A percentile compares a stretch with the other conserved stretches of the same genome.
Evolutionary conservation across 2,113 vertebrate genomes (phyloP).

Genomic region (Junco hyemalis): DNA sequence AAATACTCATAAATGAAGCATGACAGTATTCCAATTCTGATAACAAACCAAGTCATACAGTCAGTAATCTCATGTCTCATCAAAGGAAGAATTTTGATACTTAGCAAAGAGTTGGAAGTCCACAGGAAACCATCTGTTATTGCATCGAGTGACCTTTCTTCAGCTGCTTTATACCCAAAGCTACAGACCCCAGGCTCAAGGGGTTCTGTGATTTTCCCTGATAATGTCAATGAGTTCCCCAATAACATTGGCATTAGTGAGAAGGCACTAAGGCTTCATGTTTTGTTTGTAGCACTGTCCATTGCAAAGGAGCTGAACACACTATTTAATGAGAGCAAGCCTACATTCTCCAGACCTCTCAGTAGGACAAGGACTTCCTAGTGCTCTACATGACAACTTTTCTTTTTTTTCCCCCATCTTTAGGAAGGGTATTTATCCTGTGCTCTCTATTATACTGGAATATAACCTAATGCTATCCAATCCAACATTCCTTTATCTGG

Average conservation of each 20-base stretch:
- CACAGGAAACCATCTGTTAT: not conserved
- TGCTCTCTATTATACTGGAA: not conserved
- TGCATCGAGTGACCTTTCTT: not conserved
- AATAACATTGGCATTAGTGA: not conserved
- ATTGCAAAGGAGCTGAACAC: not conserved
- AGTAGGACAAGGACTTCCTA: not conserved
- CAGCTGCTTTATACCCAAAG: not conserved
- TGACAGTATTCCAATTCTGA: not conserved
- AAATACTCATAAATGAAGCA: constrained; percentile 7
- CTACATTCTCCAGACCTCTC: not conserved
- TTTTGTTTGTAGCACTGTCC: not conserved
- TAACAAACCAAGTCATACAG: not conserved
- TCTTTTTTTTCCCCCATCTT: not conserved
- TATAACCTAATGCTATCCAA: not conserved
- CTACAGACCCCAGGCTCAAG: not conserved
- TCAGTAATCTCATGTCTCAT: not conserved
- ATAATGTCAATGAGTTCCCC: not conserved
- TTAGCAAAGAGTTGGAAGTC: not conserved
- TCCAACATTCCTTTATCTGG: not conserved
- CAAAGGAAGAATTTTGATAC: not conserved
- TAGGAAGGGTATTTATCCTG: not conserved
- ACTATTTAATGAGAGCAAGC: not conserved
- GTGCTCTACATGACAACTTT: no score
- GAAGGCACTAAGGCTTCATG: not conserved
- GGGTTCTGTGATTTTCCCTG: not conserved